phyloP scores from a whole-genome alignment of 2,888 invertebrate species.

The Lasioglossum villosulum region DNA sequence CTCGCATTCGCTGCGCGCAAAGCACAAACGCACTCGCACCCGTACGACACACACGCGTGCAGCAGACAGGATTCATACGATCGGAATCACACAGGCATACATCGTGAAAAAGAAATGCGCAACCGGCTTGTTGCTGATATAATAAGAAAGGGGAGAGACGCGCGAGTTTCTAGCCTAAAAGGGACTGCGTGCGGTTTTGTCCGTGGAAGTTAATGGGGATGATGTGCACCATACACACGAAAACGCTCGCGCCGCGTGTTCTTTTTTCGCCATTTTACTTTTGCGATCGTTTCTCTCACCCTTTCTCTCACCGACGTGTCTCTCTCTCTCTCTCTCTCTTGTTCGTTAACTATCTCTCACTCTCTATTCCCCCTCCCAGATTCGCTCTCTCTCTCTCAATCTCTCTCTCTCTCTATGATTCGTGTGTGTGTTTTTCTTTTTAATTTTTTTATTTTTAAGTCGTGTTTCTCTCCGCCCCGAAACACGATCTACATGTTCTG shows the following conservation, averaged over 20 bases:
- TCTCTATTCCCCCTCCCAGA: too few relatives aligned
- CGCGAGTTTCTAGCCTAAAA: constrained; percentile 58
- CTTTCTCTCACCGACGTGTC: not conserved
- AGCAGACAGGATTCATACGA: constrained; percentile 32
- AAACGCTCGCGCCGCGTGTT: constrained; percentile 59
- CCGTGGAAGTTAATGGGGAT: constrained; percentile 48
- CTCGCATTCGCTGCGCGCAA: constrained; percentile 26
- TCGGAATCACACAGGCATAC: constrained; percentile 50
- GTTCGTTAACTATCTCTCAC: too few relatives aligned
- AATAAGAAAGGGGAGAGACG: constrained; percentile 48
- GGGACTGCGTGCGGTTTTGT: constrained; percentile 49
- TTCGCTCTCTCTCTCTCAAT: too few relatives aligned
- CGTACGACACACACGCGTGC: constrained; percentile 56
- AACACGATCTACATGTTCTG: constrained; percentile 95
- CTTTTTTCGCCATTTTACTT: not conserved
- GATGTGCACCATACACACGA: constrained; percentile 61
- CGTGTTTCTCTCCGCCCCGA: constrained; percentile 60
- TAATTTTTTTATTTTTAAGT: not conserved
- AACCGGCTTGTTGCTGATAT: constrained; percentile 45
- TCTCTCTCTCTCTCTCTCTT: not conserved
- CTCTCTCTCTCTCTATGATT: constrained; percentile 16
- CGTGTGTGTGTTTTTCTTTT: constrained; percentile 22
- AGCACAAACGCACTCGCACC: constrained; percentile 57
- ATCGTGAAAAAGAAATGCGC: constrained; percentile 49
- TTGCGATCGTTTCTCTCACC: not conserved